Conservation (phyloP, 2,888 invertebrate genomes). For the Chorisops tibialis region DNA sequence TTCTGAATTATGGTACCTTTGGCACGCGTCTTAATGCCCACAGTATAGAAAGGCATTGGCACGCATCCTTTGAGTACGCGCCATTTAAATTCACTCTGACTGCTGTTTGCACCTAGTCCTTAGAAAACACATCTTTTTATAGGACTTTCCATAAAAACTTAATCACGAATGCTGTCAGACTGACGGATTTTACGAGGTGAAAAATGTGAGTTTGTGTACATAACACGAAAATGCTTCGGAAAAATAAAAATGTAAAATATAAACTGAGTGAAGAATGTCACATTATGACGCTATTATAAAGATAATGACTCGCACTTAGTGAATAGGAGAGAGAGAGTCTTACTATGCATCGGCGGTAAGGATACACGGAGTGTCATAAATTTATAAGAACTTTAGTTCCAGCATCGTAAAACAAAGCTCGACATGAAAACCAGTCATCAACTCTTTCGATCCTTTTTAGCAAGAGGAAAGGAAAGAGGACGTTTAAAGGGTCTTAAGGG, state of each 20-base stretch:
- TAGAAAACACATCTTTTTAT: constrained; percentile 11
- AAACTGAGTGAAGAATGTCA: neutral
- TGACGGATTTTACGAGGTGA: constrained; percentile 22
- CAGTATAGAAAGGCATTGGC: neutral
- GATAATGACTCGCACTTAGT: constrained; percentile 20
- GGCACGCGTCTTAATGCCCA: neutral
- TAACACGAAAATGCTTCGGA: neutral
- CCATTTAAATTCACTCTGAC: neutral
- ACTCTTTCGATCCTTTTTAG: too few relatives aligned
- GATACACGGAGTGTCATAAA: neutral
- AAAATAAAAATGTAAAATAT: neutral
- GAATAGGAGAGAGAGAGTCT: neutral
- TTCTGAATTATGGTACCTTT: neutral
- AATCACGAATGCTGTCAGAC: constrained; percentile 20
- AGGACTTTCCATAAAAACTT: constrained; percentile 14
- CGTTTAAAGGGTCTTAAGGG: too few relatives aligned
- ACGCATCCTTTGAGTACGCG: constrained; percentile 13
- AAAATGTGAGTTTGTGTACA: constrained; percentile 1
- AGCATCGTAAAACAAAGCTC: too few relatives aligned
- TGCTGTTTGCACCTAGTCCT: constrained; percentile 1
- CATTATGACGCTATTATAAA: constrained; percentile 8
- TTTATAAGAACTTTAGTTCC: neutral
- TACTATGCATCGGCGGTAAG: neutral
- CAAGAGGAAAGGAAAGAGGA: too few relatives aligned
- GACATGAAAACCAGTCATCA: too few relatives aligned